Conservation (phyloP, 2,888 invertebrate genomes). For the Hylaea fasciaria region DNA sequence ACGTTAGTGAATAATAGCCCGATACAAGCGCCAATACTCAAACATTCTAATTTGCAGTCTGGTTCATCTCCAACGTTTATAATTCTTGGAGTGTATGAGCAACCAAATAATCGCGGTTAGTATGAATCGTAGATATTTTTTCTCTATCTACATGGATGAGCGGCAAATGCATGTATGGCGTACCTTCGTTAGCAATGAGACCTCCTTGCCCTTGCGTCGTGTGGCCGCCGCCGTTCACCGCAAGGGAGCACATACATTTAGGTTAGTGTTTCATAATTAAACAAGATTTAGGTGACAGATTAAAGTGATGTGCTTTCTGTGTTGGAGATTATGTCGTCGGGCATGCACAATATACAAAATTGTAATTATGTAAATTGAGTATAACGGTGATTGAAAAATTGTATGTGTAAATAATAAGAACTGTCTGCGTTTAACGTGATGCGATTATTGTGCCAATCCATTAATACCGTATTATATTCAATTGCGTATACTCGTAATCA, state of each 20-base stretch:
- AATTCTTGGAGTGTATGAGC: neutral
- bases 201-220: slow-evolving; percentile 74
- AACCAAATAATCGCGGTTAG: neutral
- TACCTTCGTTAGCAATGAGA: slow-evolving; percentile 83
- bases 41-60: no score
- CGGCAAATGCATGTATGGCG: slow-evolving; percentile 34
- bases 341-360: neutral
- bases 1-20: no score
- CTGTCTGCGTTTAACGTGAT: slow-evolving; percentile 1
- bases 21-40: no score
- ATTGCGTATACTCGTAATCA: neutral
- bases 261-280: slow-evolving; percentile 62
- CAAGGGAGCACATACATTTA: slow-evolving; percentile 71
- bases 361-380: neutral
- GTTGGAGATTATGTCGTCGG: neutral
- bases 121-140: no score
- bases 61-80: no score
- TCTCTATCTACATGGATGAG: slow-evolving; percentile 2
- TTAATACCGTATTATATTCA: no score
- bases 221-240: slow-evolving; percentile 62
- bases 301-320: neutral
- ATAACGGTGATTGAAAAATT: neutral
- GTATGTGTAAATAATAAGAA: neutral
- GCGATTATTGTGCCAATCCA: neutral
- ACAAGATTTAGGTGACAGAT: slow-evolving; percentile 13